Evolutionary conservation across 2,113 vertebrate species (phyloP).

Genomic region (Dromaius novaehollandiae): DNA sequence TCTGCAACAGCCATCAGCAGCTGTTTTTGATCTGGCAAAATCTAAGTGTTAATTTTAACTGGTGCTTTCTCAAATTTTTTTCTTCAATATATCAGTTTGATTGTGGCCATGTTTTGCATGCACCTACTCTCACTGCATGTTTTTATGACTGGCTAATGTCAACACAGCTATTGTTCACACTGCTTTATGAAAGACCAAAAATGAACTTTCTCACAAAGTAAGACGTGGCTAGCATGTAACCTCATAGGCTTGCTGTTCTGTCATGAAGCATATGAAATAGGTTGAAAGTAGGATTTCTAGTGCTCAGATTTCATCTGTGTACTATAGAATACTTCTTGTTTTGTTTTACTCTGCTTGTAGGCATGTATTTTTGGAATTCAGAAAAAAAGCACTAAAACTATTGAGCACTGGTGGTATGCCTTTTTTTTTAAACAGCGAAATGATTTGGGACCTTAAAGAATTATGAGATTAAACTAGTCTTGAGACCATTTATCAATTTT

Average conservation of each 20-base stretch:
- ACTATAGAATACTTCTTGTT: constrained; percentile 56
- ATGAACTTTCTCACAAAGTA: constrained; percentile 57
- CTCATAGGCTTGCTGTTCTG: constrained; percentile 68
- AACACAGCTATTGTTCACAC: constrained; percentile 42
- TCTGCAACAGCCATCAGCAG: constrained; percentile 53
- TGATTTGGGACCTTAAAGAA: constrained; percentile 69
- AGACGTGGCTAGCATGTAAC: constrained; percentile 67
- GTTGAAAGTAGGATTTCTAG: constrained; percentile 62
- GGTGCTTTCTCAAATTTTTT: constrained; percentile 63
- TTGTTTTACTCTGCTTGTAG: constrained; percentile 65
- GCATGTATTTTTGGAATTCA: constrained; percentile 65
- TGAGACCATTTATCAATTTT: constrained; percentile 68
- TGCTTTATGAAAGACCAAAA: constrained; percentile 74
- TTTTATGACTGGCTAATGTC: constrained; percentile 71
- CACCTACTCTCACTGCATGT: constrained; percentile 74
- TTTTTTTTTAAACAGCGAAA: constrained; percentile 55
- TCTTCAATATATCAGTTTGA: constrained; percentile 64
- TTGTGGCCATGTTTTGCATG: constrained; percentile 78
- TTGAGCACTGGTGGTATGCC: constrained; percentile 73
- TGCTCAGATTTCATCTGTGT: constrained; percentile 71
- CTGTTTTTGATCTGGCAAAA: constrained; percentile 60
- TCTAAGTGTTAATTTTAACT: constrained; percentile 66
- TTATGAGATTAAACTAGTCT: constrained; percentile 70
- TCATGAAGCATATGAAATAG: constrained; percentile 68
- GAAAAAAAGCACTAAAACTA: constrained; percentile 74